These are phyloP conservation scores for Chrysoperla carnea DNA, from an alignment of 1,140 invertebrate genomes.

Conservation along the genomic window DNA sequence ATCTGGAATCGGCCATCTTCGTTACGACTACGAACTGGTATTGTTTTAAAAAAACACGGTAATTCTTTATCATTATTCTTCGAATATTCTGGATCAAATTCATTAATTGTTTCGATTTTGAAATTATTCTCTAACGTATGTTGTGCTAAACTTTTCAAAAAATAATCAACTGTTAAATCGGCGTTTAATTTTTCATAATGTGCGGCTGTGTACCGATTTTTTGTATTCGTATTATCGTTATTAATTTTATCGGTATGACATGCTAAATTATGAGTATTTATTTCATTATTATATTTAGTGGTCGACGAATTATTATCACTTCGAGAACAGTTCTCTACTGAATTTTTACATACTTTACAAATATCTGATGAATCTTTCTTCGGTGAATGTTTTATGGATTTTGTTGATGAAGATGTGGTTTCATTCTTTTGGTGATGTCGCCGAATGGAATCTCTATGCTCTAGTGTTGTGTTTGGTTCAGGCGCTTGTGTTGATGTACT, in stretches of 20 bases:
- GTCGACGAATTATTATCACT: neutral
- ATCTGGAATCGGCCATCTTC: slow-evolving; percentile 33
- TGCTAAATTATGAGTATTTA: slow-evolving; percentile 1
- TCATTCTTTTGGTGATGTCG: neutral
- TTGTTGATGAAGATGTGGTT: neutral
- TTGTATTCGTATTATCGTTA: neutral
- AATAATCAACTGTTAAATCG: slow-evolving; percentile 33
- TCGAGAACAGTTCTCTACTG: neutral
- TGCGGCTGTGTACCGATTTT: neutral
- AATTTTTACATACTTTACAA: neutral
- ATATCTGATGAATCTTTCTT: neutral
- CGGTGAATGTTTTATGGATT: neutral
- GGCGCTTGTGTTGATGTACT: neutral
- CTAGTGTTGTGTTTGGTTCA: neutral
- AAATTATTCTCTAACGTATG: slow-evolving; percentile 7
- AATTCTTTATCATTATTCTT: slow-evolving; percentile 7
- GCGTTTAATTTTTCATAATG: slow-evolving; percentile 22
- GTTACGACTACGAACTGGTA: slow-evolving; percentile 14
- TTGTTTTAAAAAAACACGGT: slow-evolving; percentile 12
- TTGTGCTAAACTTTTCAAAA: slow-evolving; percentile 30
- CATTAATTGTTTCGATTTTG: slow-evolving; percentile 6
- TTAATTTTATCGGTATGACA: neutral
- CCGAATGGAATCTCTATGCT: too few relatives aligned
- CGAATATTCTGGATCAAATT: slow-evolving; percentile 9
- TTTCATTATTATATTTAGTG: neutral